Base-by-base conservation (phyloP, 2,797 vertebrate genomes). In the Oreochromis mossambicus region DNA sequence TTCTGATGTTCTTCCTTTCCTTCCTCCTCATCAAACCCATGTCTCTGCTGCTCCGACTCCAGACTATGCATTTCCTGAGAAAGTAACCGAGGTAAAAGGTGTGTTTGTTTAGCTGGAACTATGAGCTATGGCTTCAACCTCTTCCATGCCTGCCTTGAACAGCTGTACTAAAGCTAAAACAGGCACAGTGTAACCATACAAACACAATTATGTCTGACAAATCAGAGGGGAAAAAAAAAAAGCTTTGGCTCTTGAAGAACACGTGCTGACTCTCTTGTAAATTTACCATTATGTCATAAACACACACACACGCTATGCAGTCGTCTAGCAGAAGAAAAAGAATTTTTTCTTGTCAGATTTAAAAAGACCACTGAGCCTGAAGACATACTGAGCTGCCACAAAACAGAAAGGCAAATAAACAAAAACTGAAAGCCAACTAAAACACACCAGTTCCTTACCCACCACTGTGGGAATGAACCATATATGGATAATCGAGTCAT, bases 401-500 rank as follows among this genome's bases (percentile, higher is more conserved):
- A 68, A 82, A 82, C 10, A 48, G 19, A 24, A 81, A 75, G 66
- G 78, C 79, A 88, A 89, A 90, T 77, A 91, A 91, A 89, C 90
- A 83, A 19, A 73, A 86, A 80, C 34, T 80, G 73, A 38, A 79
- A 77, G 88, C 84, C 85, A 88, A 91, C 56, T 73, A 17, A 78
- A 89, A 92, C 81, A 90, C 41, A 48, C 15, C 32, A 6, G 36
- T 11, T 52, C 79, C 56, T 38, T 80, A 46, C 77, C 87, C 43
- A 73, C 83, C 26, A 21, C 87, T 80, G 88, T 94, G 92, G 92
- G 90, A 94, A 92, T 77, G 11, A 12, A 68, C 94, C 93, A 84
- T 92, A 92, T 89, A 93, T 85, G 93, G 93, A 84, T 46, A 73
- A 82, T 82, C 78, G 1, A 75, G 43, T 50, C 15, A 66, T 21